These are phyloP conservation scores for Rhinichthys klamathensis DNA, from an alignment of 2,113 vertebrate species.

Conservation along the genomic window DNA sequence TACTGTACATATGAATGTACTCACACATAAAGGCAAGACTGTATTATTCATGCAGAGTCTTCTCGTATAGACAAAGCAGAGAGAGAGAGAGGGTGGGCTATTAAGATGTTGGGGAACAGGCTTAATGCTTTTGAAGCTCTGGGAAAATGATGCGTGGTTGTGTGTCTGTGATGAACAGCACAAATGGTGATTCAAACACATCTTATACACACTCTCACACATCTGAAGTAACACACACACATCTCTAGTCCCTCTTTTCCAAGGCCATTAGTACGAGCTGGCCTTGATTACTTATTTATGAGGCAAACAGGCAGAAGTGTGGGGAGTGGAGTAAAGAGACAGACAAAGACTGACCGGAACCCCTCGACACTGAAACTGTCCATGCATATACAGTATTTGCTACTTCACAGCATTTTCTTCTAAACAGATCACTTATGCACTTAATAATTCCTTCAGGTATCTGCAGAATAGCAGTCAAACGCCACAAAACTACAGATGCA, in stretches of 20 bases:
- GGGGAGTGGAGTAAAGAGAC: constrained; percentile 55
- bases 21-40: constrained; percentile 30
- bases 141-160: constrained; percentile 1
- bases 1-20: neutral
- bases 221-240: constrained; percentile 33
- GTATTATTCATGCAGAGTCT: constrained; percentile 65
- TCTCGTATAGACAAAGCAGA: constrained; percentile 7
- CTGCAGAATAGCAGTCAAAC: neutral
- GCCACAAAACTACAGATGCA: neutral
- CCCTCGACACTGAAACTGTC: constrained; percentile 6
- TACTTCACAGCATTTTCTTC: neutral
- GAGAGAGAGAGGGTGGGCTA: neutral
- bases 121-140: constrained; percentile 34
- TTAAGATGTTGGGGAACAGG: constrained; percentile 27
- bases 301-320: constrained; percentile 59
- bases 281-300: constrained; percentile 79
- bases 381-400: constrained; percentile 31
- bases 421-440: constrained; percentile 5
- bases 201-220: constrained; percentile 31
- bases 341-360: constrained; percentile 48
- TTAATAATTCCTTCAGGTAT: constrained; percentile 43
- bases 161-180: constrained; percentile 48
- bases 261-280: constrained; percentile 76
- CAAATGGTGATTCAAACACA: neutral
- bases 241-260: constrained; percentile 69